Evolutionary conservation across 1,140 invertebrate species (phyloP).

Genomic region (Tribolium castaneum): DNA sequence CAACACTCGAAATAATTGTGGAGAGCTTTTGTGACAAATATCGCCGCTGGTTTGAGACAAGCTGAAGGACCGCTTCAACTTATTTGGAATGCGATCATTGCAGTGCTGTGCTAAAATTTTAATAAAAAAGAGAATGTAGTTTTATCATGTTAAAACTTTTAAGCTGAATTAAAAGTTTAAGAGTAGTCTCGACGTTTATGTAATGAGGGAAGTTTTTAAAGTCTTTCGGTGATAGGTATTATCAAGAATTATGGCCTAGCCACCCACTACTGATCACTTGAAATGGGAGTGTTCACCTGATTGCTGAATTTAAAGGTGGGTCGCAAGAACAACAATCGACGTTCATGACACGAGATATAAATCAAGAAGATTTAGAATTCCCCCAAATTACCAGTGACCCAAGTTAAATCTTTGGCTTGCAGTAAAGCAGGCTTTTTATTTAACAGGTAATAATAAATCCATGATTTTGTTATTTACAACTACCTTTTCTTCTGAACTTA

Average conservation of each 20-base stretch:
- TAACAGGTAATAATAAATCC: not conserved
- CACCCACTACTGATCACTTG: not conserved
- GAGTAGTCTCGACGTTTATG: not conserved
- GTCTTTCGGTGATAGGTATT: not conserved
- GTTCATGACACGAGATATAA: not conserved
- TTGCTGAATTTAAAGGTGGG: not conserved
- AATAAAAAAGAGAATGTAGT: not conserved
- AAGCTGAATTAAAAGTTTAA: conserved; percentile 8
- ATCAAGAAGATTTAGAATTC: not conserved
- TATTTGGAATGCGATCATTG: not conserved
- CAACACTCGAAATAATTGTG: not conserved
- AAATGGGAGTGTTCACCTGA: conserved; percentile 7
- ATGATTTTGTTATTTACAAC: too few relatives aligned
- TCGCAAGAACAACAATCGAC: not conserved
- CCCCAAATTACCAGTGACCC: not conserved
- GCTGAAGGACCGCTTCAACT: not conserved
- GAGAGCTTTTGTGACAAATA: not conserved
- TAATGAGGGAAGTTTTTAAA: conserved; percentile 15
- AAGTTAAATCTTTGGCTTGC: not conserved
- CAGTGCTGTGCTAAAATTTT: not conserved
- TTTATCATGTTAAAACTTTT: not conserved
- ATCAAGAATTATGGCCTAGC: not conserved
- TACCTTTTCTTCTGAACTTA: too few relatives aligned
- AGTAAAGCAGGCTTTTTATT: not conserved
- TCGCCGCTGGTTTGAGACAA: not conserved